phyloP scores from a whole-genome alignment of 2,888 invertebrate species.

The Atherix ibis region DNA sequence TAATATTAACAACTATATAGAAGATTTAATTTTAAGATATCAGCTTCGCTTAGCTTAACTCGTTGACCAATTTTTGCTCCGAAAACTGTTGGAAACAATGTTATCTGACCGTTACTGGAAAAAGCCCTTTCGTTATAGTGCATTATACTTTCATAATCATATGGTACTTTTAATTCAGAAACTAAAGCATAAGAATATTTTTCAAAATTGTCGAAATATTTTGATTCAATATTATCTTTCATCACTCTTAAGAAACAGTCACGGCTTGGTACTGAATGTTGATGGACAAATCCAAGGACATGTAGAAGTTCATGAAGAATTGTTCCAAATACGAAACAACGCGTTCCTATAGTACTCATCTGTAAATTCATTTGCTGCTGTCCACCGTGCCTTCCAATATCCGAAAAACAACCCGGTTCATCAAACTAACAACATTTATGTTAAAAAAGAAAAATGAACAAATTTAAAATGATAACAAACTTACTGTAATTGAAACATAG shows the following conservation, averaged over 20 bases:
- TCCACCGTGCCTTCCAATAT: slow-evolving; percentile 46
- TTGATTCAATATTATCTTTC: slow-evolving; percentile 31
- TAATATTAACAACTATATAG: slow-evolving; percentile 9
- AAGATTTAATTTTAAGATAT: slow-evolving; percentile 7
- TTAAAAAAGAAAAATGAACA: not conserved
- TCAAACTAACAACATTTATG: slow-evolving; percentile 32
- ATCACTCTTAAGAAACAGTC: slow-evolving; percentile 49
- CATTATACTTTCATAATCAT: slow-evolving; percentile 69
- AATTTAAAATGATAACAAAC: not conserved
- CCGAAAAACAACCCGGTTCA: slow-evolving; percentile 56
- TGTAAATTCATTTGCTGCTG: slow-evolving; percentile 22
- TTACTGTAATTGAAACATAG: slow-evolving; percentile 2
- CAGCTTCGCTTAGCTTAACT: slow-evolving; percentile 4
- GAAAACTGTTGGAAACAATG: slow-evolving; percentile 52
- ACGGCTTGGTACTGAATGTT: slow-evolving; percentile 59
- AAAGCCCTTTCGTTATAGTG: slow-evolving; percentile 61
- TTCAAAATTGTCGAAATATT: slow-evolving; percentile 49
- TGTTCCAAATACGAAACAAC: slow-evolving; percentile 35
- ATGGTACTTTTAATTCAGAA: slow-evolving; percentile 46
- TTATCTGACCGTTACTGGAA: slow-evolving; percentile 48
- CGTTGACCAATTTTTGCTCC: slow-evolving; percentile 9
- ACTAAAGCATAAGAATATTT: slow-evolving; percentile 41
- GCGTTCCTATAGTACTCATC: slow-evolving; percentile 17
- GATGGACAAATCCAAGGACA: slow-evolving; percentile 62
- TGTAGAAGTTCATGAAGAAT: slow-evolving; percentile 65